These are phyloP conservation scores for Saguinus imperator DNA, from an alignment of 2,113 vertebrate genomes.

Conservation along the genomic window DNA sequence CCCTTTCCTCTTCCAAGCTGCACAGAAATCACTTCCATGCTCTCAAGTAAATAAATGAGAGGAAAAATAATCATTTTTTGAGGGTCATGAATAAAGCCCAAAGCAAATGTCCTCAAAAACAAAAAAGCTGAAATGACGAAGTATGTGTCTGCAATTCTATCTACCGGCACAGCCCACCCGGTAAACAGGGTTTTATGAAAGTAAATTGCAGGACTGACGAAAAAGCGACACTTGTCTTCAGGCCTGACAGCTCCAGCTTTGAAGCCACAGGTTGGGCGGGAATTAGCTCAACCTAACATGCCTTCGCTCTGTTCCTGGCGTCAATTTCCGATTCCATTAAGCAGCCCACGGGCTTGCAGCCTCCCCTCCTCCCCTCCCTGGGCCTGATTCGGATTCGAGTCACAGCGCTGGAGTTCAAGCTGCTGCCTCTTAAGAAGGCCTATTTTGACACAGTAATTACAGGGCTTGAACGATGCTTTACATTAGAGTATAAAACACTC, in stretches of 20 bases:
- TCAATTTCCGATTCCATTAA: conserved; percentile 82
- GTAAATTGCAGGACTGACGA: not conserved
- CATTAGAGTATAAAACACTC: conserved; percentile 94
- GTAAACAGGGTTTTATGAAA: not conserved
- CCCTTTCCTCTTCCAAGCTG: not conserved
- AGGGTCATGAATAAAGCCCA: not conserved
- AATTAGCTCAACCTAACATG: conserved; percentile 57
- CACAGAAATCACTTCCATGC: not conserved
- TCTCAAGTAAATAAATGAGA: not conserved
- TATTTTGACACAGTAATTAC: conserved; percentile 97
- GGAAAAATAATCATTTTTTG: not conserved
- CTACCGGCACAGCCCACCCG: not conserved
- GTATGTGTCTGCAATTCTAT: not conserved
- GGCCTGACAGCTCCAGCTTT: conserved; percentile 55
- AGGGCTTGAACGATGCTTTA: conserved; percentile 91
- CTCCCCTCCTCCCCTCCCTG: not conserved
- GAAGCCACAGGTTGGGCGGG: conserved; percentile 66
- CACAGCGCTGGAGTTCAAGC: conserved; percentile 84
- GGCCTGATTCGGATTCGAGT: conserved; percentile 86
- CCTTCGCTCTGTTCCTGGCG: conserved; percentile 54
- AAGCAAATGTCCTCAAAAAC: conserved; percentile 42
- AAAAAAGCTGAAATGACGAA: not conserved
- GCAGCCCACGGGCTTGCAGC: conserved; percentile 45
- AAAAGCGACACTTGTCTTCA: conserved; percentile 18
- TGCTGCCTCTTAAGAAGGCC: conserved; percentile 92